phyloP scores from a whole-genome alignment of 1,140 invertebrate species.

The Drosophila asahinai region DNA sequence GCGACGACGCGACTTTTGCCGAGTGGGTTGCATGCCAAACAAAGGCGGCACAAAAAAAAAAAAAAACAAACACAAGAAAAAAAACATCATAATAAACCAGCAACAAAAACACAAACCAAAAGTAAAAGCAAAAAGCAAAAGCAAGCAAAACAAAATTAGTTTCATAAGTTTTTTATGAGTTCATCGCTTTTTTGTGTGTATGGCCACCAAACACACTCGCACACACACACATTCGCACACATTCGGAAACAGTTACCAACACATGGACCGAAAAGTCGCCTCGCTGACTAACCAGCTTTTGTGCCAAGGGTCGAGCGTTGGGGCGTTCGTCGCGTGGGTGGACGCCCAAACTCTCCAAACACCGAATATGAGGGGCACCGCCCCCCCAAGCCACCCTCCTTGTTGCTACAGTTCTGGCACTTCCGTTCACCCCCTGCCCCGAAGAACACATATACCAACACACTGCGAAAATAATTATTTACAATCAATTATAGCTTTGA shows the following conservation, averaged over 20 bases:
- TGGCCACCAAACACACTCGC: constrained; percentile 44
- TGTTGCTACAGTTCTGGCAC: constrained; percentile 60
- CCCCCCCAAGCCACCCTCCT: constrained; percentile 2
- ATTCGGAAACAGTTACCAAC: constrained; percentile 35
- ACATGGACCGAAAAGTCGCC: constrained; percentile 49
- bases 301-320: constrained; percentile 78
- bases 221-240: constrained; percentile 12
- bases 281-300: constrained; percentile 78
- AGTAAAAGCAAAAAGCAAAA: constrained; percentile 78
- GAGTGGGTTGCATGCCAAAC: constrained; percentile 66
- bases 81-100: constrained; percentile 27
- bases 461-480: background rate
- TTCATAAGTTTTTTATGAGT: constrained; percentile 84
- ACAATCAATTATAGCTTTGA: background rate
- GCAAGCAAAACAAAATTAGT: constrained; percentile 83
- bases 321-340: constrained; percentile 72
- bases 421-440: constrained; percentile 49
- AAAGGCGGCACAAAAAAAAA: constrained; percentile 39
- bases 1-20: constrained; percentile 53
- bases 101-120: constrained; percentile 58
- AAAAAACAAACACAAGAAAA: constrained; percentile 15
- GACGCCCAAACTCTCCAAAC: constrained; percentile 38
- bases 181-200: constrained; percentile 80
- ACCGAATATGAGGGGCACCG: background rate
- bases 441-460: constrained; percentile 19